These are phyloP conservation scores for Ephestia elutella DNA, from an alignment of 1,140 invertebrate genomes.

Conservation along the genomic window DNA sequence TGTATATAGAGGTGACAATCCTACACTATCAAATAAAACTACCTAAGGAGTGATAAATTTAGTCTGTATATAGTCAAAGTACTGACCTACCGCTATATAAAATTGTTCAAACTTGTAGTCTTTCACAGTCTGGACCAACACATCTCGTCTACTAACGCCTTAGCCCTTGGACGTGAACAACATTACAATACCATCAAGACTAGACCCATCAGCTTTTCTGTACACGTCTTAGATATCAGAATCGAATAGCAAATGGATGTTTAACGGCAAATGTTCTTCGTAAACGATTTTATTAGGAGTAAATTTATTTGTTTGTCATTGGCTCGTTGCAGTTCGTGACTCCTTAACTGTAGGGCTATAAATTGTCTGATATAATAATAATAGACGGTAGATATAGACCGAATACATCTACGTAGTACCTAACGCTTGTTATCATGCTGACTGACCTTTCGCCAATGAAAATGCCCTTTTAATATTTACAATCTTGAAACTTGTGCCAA, in stretches of 20 bases:
- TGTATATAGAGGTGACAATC: too few species aligned
- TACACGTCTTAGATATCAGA: neutral
- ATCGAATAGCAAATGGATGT: neutral
- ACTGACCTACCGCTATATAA: too few species aligned
- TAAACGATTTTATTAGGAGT: slow-evolving; percentile 8
- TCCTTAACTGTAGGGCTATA: slow-evolving; percentile 1
- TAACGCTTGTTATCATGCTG: too few species aligned
- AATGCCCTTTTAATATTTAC: too few species aligned
- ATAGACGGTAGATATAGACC: neutral
- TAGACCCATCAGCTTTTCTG: neutral
- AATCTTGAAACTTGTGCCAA: too few species aligned
- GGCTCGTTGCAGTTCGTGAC: slow-evolving; percentile 1
- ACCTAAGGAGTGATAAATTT: too few species aligned
- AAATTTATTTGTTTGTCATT: slow-evolving; percentile 11
- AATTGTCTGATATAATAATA: slow-evolving; percentile 3
- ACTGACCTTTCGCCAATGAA: too few species aligned
- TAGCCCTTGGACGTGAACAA: neutral
- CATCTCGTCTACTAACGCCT: neutral
- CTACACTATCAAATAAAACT: too few species aligned
- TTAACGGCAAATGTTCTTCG: neutral
- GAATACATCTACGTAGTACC: neutral
- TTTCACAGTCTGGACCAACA: neutral
- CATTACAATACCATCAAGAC: neutral
- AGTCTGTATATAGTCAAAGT: too few species aligned
- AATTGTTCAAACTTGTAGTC: too few species aligned